These are phyloP conservation scores for Conus betulinus DNA, from an alignment of 1,140 invertebrate species.

Conservation along the genomic window DNA sequence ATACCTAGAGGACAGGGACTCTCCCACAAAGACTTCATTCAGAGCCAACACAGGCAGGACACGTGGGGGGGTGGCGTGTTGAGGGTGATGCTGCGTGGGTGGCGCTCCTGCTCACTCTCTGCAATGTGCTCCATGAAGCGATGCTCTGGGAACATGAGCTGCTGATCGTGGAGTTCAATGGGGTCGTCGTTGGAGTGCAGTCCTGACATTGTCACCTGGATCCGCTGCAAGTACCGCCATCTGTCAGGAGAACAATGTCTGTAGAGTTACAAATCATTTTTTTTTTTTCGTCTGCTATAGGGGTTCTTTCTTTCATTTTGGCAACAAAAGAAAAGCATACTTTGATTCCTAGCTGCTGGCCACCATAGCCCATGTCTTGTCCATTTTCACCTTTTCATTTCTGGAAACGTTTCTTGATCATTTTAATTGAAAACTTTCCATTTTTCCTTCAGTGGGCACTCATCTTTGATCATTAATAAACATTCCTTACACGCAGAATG, in stretches of 20 bases:
- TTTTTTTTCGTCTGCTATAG: too few relatives aligned
- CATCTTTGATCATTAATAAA: too few relatives aligned
- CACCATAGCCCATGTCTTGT: too few relatives aligned
- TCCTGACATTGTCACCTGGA: constrained; percentile 89
- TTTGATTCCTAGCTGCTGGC: too few relatives aligned
- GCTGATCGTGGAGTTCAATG: constrained; percentile 84
- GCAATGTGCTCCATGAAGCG: constrained; percentile 78
- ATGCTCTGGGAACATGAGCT: constrained; percentile 78
- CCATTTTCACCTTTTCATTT: too few relatives aligned
- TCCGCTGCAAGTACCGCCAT: constrained; percentile 90
- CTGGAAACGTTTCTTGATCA: too few relatives aligned
- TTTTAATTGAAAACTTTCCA: too few relatives aligned
- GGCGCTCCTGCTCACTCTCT: constrained; percentile 71
- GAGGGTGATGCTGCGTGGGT: constrained; percentile 34
- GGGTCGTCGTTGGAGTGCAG: constrained; percentile 79
- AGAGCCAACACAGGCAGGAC: constrained; percentile 85
- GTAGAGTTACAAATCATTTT: background rate
- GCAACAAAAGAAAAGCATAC: too few relatives aligned
- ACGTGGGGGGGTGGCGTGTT: constrained; percentile 53
- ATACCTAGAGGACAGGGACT: constrained; percentile 89
- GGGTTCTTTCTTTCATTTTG: too few relatives aligned
- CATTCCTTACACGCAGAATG: too few relatives aligned
- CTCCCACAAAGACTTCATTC: constrained; percentile 97
- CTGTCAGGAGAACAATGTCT: constrained; percentile 62
- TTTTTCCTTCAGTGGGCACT: too few relatives aligned